Conservation (phyloP, 2,113 vertebrate species). For the Anthoscopus minutus region DNA sequence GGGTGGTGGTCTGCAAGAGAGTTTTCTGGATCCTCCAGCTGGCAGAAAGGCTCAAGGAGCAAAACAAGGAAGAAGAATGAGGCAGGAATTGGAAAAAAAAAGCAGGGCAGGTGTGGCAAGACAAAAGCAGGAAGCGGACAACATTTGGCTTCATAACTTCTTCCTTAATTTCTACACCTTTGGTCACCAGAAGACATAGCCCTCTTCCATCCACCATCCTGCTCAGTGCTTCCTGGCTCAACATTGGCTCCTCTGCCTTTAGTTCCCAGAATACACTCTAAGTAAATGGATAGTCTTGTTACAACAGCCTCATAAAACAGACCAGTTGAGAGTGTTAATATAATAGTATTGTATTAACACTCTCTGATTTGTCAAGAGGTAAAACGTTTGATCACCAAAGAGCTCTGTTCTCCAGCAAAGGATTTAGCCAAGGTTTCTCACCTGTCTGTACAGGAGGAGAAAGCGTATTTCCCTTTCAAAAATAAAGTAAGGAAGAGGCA, state of each 20-base stretch:
- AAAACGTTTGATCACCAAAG: background rate
- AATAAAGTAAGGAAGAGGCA: background rate
- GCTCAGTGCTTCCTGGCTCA: background rate
- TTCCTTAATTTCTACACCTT: background rate
- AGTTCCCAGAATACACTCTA: background rate
- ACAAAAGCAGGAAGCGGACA: background rate
- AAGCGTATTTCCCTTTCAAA: background rate
- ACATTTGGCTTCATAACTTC: background rate
- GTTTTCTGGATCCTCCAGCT: background rate
- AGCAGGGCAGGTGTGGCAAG: background rate
- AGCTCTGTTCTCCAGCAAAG: background rate
- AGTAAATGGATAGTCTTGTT: background rate
- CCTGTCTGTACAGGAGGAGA: background rate
- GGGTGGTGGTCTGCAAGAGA: fast-evolving
- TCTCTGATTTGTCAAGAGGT: background rate
- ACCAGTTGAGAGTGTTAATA: background rate
- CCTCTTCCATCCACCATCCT: background rate
- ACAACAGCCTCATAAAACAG: background rate
- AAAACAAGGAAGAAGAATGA: background rate
- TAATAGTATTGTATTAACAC: background rate
- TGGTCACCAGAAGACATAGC: background rate
- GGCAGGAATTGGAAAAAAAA: background rate
- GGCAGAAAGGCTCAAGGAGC: background rate
- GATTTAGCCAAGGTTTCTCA: background rate
- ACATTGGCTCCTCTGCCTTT: background rate